Base-by-base conservation (phyloP, 2,797 vertebrate genomes). In the Muscicapa striata region DNA sequence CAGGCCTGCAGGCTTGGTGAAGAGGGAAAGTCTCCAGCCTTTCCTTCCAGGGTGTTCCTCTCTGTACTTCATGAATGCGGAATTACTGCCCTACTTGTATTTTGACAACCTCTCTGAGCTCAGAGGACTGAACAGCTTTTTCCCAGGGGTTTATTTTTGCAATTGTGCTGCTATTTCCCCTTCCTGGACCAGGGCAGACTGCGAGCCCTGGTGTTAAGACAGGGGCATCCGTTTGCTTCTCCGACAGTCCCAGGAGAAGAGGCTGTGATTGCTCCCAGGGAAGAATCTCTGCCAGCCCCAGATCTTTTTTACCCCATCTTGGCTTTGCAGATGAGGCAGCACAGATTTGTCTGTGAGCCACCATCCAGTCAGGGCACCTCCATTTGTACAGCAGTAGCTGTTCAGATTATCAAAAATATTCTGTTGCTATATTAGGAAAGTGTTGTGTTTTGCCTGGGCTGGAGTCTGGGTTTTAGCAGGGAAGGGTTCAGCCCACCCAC, bases 141-240 rank as follows among this genome's bases (percentile, higher is more conserved):
- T 38, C 62, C 58, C 84, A 77, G 41, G 64, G 67, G 63, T 87
- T 95, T 94, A 75, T 93, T 88, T 93, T 87, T 77, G 45, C 52
- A 66, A 19, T 55, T 59, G 70, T 89, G 36, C 74, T 90, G 77
- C 63, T 89, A 49, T 83, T 93, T 93, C 78, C 86, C 81, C 21
- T 90, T 84, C 78, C 89, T 79, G 52, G 20, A 49, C 29, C 16
- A 20, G 86, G 27, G 51, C 46, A 91, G 73, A 46, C 57, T 3
- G 3, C 45, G 17, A 81, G 45, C 34, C n/a, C 29, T 84, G 27
- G 18, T 51, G 49, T 83, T 82, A 69, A 54, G 72, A 59, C 6
- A 27, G 48, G 46, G 77, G 40, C 55, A 81, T 66, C 80, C 30
- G 2, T 88, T 88, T 86, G 43, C 46, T 92, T n/a, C 76, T 88